Base-by-base conservation (phyloP, 30 jellyfish, hydroid and myxozoan species). In the Pseudorhiza aurosa region DNA sequence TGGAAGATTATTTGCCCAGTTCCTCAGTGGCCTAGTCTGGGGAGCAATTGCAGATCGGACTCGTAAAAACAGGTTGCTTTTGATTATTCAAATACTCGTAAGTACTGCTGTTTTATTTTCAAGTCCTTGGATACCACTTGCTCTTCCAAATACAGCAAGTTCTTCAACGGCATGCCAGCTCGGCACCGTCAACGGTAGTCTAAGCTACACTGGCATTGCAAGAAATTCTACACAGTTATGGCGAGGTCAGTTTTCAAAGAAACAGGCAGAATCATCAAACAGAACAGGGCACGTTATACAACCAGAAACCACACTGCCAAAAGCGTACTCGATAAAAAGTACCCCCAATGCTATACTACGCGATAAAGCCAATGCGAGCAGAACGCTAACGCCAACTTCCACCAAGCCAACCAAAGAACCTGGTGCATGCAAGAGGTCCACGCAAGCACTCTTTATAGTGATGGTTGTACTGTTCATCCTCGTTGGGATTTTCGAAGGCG, bases 401-500 rank as follows among this genome's bases (percentile, higher is more conserved):
- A n/a, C n/a, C n/a, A n/a, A n/a, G n/a, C n/a, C n/a, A n/a, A n/a
- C n/a, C n/a, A n/a, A n/a, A n/a, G 50, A 39, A 12, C 50, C 50
- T 7, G 12, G 30, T 14, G 9, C 57, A 7, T 12, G 25, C 37
- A 56, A 65, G 33, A 17, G 19, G 11, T 12, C 27, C 63, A 74
- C 65, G 5, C 28, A 32, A 17, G 12, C 32, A 17, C 44, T 83
- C 28, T 75, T 72, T 49, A 27, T 42, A 0, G 47, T 75, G 46
- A 85, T 85, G 96, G 33, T 64, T 17, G 21, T 68, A 18, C 17
- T 65, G 51, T 60, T 69, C n/a, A 55, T 42, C 4, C 18, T 85
- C 46, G 71, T 77, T 4, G 90, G 85, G 18, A 10, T 49, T 21
- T 60, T 82, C 30, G 97, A 88, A 62, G 90, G 95, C 19, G 88